phyloP scores from a whole-genome alignment of 2,797 vertebrate genomes.

The Miichthys miiuy region DNA sequence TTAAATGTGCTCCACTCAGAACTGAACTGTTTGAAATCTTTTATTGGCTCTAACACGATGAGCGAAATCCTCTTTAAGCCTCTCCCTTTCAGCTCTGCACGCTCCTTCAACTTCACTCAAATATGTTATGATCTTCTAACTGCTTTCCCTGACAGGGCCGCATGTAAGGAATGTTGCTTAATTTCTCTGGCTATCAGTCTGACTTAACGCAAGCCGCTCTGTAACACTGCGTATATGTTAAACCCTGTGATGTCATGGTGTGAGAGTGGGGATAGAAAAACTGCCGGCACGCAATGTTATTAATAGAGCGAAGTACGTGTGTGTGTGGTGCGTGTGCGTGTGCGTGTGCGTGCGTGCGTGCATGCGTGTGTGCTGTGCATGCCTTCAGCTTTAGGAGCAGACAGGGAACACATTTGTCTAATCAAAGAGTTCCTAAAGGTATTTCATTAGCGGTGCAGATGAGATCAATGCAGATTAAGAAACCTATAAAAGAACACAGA shows the following conservation, averaged over 20 bases:
- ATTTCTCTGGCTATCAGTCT: slow-evolving; percentile 64
- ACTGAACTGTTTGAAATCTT: slow-evolving; percentile 16
- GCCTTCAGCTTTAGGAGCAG: slow-evolving; percentile 26
- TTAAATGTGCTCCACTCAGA: slow-evolving; percentile 7
- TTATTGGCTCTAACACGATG: slow-evolving; percentile 51
- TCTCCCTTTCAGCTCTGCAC: slow-evolving; percentile 39
- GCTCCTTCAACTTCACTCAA: slow-evolving; percentile 65
- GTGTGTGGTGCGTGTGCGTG: not conserved
- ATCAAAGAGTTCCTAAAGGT: slow-evolving; percentile 43
- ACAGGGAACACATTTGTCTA: slow-evolving; percentile 43
- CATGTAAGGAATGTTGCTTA: slow-evolving; percentile 68
- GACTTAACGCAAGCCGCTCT: slow-evolving; percentile 41
- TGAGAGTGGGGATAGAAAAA: slow-evolving; percentile 36
- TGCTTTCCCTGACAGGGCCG: slow-evolving; percentile 52
- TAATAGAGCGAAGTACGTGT: slow-evolving; percentile 20
- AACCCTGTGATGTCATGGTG: slow-evolving; percentile 68
- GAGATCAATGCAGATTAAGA: slow-evolving; percentile 51
- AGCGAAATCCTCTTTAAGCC: slow-evolving; percentile 53
- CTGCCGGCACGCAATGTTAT: slow-evolving; percentile 64
- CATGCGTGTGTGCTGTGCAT: not conserved
- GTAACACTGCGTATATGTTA: slow-evolving; percentile 35
- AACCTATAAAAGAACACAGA: not conserved
- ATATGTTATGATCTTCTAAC: slow-evolving; percentile 68
- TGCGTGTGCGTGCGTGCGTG: not conserved
- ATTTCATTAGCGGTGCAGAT: slow-evolving; percentile 53